Evolutionary conservation across 2,888 invertebrate species (phyloP).

Genomic region (Apantesis nais): DNA sequence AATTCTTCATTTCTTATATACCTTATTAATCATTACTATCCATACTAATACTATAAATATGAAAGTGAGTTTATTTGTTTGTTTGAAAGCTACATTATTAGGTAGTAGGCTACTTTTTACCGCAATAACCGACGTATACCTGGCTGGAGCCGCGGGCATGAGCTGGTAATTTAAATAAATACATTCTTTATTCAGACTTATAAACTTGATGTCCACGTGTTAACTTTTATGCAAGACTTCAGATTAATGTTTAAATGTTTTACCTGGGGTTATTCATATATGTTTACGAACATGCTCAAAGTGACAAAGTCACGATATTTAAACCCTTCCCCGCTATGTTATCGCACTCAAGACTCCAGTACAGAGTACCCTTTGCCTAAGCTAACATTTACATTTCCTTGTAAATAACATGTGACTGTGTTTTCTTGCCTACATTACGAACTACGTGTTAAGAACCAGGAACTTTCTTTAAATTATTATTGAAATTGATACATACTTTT

Average conservation of each 20-base stretch:
- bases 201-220: background rate
- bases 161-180: background rate
- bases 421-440: conserved; percentile 51
- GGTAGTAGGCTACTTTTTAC: too few species aligned
- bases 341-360: conserved; percentile 55
- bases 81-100: too few species aligned
- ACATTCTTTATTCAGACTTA: background rate
- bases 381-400: conserved; percentile 66
- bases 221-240: conserved; percentile 5
- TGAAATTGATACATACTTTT: background rate
- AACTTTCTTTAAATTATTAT: background rate
- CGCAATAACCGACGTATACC: too few species aligned
- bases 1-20: too few species aligned
- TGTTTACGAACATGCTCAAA: conserved; percentile 44
- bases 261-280: conserved; percentile 34
- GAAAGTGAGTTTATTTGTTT: too few species aligned
- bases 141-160: too few species aligned
- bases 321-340: conserved; percentile 57
- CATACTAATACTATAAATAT: too few species aligned
- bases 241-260: conserved; percentile 10
- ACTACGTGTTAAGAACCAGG: conserved; percentile 18
- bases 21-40: too few species aligned
- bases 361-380: conserved; percentile 63
- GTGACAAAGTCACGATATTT: conserved; percentile 54
- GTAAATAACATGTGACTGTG: conserved; percentile 60